Percentiles rank a stretch among this genome's conserved stretches.
These are phyloP conservation scores for Piezodorus guildinii DNA, from an alignment of 1,140 invertebrate genomes.

Conservation along the genomic window DNA sequence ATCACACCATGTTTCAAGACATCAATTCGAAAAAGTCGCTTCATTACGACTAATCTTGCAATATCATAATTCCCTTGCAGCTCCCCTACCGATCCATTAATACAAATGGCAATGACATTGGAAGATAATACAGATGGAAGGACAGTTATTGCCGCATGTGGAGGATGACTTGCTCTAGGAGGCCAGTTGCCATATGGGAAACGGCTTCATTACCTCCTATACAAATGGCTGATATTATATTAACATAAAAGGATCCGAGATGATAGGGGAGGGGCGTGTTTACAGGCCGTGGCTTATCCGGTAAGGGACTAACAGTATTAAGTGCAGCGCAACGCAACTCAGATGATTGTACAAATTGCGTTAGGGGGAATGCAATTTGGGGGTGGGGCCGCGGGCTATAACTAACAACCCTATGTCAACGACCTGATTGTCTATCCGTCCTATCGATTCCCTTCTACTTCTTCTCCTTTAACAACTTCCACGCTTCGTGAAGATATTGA, in stretches of 20 bases:
- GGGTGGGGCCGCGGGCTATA: neutral
- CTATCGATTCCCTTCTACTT: neutral
- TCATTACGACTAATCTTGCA: no score
- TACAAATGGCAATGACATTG: no score
- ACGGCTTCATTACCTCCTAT: constrained; percentile 10
- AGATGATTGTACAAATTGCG: constrained; percentile 15
- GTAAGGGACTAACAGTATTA: constrained; percentile 11
- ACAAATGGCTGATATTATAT: constrained; percentile 16
- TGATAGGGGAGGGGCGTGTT: constrained; percentile 11
- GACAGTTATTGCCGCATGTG: no score
- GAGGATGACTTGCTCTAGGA: neutral
- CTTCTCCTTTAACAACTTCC: no score
- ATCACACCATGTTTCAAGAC: no score
- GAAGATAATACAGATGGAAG: no score
- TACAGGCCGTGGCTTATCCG: constrained; percentile 13
- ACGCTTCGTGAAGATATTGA: no score
- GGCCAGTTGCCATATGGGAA: constrained; percentile 5
- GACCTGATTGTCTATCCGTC: constrained; percentile 11
- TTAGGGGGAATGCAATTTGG: constrained; percentile 15
- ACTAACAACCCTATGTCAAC: constrained; percentile 14
- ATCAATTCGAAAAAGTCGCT: no score
- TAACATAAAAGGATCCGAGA: constrained; percentile 9
- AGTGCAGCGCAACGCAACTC: constrained; percentile 12
- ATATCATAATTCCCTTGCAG: no score
- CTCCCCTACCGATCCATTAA: no score